Evolutionary conservation across 2,797 vertebrate species (phyloP).

Genomic region (Sphaeramia orbicularis): DNA sequence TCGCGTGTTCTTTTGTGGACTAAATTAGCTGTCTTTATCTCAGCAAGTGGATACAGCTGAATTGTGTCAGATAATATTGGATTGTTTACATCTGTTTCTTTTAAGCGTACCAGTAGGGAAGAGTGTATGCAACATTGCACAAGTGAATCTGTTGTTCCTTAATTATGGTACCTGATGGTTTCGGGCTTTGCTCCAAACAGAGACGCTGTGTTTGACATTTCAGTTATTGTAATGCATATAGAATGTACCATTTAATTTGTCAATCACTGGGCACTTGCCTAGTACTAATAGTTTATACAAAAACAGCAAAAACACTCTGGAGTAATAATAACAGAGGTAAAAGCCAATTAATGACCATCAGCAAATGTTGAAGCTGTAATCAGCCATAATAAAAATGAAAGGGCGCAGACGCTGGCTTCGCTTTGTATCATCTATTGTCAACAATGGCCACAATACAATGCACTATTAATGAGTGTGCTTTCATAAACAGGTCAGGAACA

Average conservation of each 20-base stretch:
- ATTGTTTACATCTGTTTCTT: slow-evolving; percentile 32
- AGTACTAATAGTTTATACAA: neutral
- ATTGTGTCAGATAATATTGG: slow-evolving; percentile 33
- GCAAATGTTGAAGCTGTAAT: slow-evolving; percentile 8
- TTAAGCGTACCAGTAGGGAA: slow-evolving; percentile 5
- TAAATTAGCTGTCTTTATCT: slow-evolving; percentile 60
- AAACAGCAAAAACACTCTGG: neutral
- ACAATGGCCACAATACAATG: slow-evolving; percentile 3
- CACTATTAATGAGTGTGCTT: slow-evolving; percentile 4
- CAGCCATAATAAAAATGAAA: neutral
- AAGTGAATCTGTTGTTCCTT: slow-evolving; percentile 9
- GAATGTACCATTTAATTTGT: neutral
- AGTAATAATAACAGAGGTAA: slow-evolving; percentile 11
- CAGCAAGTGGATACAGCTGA: slow-evolving; percentile 44
- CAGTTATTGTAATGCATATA: slow-evolving; percentile 2
- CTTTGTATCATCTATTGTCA: slow-evolving; percentile 12
- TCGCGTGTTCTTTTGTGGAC: slow-evolving; percentile 44
- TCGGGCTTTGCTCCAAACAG: neutral
- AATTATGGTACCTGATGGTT: neutral
- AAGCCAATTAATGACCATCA: neutral
- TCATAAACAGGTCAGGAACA: slow-evolving; percentile 8
- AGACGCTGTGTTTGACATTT: slow-evolving; percentile 2
- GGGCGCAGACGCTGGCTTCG: neutral
- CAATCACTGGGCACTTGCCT: slow-evolving; percentile 10
- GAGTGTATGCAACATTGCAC: neutral